A percentile compares a stretch with the other conserved stretches of the same genome.
phyloP scores from a whole-genome alignment of 2,113 vertebrate species.

The Neolamprologus variostigma region DNA sequence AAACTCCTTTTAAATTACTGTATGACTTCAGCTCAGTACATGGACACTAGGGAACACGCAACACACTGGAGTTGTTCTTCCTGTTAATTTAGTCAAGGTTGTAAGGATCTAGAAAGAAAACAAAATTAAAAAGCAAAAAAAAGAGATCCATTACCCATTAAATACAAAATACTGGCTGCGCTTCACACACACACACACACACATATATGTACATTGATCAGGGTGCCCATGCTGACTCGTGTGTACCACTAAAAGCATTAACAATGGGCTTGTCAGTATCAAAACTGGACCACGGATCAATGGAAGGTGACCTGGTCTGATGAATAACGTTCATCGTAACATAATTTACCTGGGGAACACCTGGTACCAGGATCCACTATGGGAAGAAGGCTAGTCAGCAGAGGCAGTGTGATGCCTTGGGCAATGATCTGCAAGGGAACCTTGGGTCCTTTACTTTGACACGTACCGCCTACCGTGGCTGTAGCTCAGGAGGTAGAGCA shows the following conservation, averaged over 20 bases:
- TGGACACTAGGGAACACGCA: slow-evolving; percentile 89
- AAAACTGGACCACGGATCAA: neutral
- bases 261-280: neutral
- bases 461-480: neutral
- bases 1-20: slow-evolving; percentile 79
- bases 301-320: neutral
- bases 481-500: no score
- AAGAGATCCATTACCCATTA: neutral
- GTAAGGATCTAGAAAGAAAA: slow-evolving; percentile 95
- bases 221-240: neutral
- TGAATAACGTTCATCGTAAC: neutral
- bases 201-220: neutral
- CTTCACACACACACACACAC: neutral
- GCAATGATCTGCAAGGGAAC: neutral
- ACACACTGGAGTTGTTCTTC: slow-evolving; percentile 84
- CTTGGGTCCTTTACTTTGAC: neutral
- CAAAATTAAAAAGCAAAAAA: slow-evolving; percentile 71
- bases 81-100: slow-evolving; percentile 83
- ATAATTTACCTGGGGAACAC: neutral
- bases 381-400: neutral
- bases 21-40: slow-evolving; percentile 73
- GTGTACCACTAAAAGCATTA: neutral
- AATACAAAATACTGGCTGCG: neutral
- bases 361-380: neutral
- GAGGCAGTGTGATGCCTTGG: neutral